phyloP scores from a whole-genome alignment of 2,888 invertebrate genomes.

The Alloscopus bannaensis region DNA sequence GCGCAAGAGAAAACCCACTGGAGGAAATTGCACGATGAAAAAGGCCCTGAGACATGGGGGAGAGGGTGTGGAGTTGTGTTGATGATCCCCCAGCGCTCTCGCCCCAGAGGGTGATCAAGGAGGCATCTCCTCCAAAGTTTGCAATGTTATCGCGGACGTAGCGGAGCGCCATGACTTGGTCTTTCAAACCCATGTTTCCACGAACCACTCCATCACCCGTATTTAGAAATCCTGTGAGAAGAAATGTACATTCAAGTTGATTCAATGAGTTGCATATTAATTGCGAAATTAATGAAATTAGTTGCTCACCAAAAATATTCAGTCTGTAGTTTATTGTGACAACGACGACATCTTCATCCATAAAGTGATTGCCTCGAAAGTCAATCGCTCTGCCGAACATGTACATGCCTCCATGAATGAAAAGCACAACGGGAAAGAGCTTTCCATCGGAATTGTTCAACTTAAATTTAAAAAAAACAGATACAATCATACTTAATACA shows the following conservation, averaged over 20 bases:
- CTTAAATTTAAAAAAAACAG: slow-evolving; percentile 36
- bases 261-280: neutral
- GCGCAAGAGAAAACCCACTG: slow-evolving; percentile 67
- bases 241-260: neutral
- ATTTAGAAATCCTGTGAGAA: slow-evolving; percentile 61
- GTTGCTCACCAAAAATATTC: slow-evolving; percentile 54
- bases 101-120: slow-evolving; percentile 48
- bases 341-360: slow-evolving; percentile 62
- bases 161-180: slow-evolving; percentile 58
- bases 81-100: slow-evolving; percentile 52
- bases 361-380: slow-evolving; percentile 58
- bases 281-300: neutral
- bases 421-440: slow-evolving; percentile 51
- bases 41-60: slow-evolving; percentile 63
- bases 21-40: slow-evolving; percentile 67
- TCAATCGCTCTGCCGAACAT: slow-evolving; percentile 56
- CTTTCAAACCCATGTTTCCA: slow-evolving; percentile 63
- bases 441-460: slow-evolving; percentile 48
- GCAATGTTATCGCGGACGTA: slow-evolving; percentile 50
- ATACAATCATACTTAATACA: neutral
- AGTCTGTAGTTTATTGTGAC: slow-evolving; percentile 61
- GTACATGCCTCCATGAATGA: slow-evolving; percentile 61
- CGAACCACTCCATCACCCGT: slow-evolving; percentile 61
- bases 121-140: slow-evolving; percentile 55
- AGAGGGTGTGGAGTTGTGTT: slow-evolving; percentile 54